phyloP scores from a whole-genome alignment of 2,888 invertebrate species.

The Oscheius sp. region DNA sequence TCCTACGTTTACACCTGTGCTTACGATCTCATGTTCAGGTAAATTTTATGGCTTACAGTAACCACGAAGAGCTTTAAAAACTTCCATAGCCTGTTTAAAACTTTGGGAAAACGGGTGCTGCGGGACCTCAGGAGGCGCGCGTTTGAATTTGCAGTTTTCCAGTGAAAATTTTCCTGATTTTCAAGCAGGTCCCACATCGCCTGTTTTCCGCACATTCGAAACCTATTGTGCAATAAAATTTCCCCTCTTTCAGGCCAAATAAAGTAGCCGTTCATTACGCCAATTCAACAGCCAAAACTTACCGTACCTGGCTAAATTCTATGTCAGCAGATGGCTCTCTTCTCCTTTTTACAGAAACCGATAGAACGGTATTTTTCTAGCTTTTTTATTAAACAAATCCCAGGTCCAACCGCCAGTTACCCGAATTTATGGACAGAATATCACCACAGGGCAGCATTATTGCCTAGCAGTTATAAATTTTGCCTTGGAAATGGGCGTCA shows the following conservation, averaged over 20 bases:
- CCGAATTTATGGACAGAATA: constrained; percentile 21
- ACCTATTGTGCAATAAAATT: not conserved
- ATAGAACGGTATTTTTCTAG: constrained; percentile 15
- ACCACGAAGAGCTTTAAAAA: too few species aligned
- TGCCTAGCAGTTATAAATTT: constrained; percentile 44
- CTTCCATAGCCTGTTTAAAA: not conserved
- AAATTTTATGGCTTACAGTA: not conserved
- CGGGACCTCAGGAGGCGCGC: too few species aligned
- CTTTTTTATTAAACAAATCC: not conserved
- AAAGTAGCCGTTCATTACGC: constrained; percentile 38
- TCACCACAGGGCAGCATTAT: constrained; percentile 4
- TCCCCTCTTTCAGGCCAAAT: constrained; percentile 33
- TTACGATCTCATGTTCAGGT: constrained; percentile 63
- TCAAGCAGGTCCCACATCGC: too few species aligned
- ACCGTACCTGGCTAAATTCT: constrained; percentile 50
- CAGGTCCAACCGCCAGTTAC: constrained; percentile 25
- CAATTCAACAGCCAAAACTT: constrained; percentile 34
- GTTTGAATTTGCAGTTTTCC: too few species aligned
- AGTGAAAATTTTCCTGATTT: too few species aligned
- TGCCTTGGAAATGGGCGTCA: constrained; percentile 53
- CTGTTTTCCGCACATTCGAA: too few species aligned
- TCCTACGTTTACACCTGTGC: constrained; percentile 54
- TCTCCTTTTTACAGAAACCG: constrained; percentile 22
- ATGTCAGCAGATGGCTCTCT: constrained; percentile 39
- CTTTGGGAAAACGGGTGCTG: too few species aligned